Percentiles rank a stretch among this genome's conserved stretches.
phyloP scores from a whole-genome alignment of 2,888 invertebrate genomes.

The Drosophila vallismaia region DNA sequence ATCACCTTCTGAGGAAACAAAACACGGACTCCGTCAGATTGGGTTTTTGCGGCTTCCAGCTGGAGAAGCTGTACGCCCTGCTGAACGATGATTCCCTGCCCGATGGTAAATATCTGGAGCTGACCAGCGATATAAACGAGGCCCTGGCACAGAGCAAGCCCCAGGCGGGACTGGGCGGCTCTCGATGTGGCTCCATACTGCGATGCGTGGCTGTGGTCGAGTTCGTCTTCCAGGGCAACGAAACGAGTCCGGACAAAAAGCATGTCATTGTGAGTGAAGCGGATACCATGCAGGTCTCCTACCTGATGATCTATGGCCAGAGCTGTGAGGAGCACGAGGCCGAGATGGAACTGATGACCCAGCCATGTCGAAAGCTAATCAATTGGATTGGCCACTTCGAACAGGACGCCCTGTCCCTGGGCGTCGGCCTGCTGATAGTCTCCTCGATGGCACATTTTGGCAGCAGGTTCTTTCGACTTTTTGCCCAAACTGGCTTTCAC shows the following conservation, averaged over 20 bases:
- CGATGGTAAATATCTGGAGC: conserved; percentile 87
- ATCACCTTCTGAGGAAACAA: conserved; percentile 20
- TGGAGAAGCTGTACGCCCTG: conserved; percentile 89
- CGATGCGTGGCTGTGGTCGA: conserved; percentile 93
- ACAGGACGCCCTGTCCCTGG: conserved; percentile 87
- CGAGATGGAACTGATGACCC: conserved; percentile 20
- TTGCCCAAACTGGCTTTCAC: conserved; percentile 33
- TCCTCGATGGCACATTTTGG: conserved; percentile 34
- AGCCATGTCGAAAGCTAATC: neutral
- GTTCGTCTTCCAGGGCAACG: conserved; percentile 87
- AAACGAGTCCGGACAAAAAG: conserved; percentile 73
- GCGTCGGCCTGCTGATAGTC: conserved; percentile 87
- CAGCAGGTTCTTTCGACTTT: conserved; percentile 27
- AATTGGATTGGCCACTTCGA: conserved; percentile 86
- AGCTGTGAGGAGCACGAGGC: conserved; percentile 85
- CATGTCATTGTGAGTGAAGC: conserved; percentile 42
- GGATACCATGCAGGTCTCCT: conserved; percentile 54
- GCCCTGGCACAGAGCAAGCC: conserved; percentile 90
- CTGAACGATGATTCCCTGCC: conserved; percentile 78
- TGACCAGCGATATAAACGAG: conserved; percentile 90
- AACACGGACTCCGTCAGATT: conserved; percentile 85
- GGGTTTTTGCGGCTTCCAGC: conserved; percentile 92
- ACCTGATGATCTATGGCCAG: conserved; percentile 60
- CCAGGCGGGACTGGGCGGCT: conserved; percentile 91
- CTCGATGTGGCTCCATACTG: conserved; percentile 89